A percentile compares a stretch with the other conserved stretches of the same genome.
Evolutionary conservation across 2,113 vertebrate genomes (phyloP).

Genomic region (Pangasianodon gigas): DNA sequence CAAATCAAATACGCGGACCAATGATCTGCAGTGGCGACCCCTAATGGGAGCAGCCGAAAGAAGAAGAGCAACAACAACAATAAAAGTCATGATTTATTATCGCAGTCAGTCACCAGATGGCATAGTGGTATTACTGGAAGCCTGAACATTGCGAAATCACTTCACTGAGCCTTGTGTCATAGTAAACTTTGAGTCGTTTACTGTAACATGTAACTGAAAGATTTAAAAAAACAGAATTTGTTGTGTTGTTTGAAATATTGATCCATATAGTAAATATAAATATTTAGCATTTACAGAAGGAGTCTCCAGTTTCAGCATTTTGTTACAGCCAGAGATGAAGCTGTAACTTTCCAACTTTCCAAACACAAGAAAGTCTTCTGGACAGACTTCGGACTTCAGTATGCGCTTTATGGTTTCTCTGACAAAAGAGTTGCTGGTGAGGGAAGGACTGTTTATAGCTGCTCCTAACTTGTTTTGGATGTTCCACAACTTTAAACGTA

Average conservation of each 20-base stretch:
- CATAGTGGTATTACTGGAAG: neutral
- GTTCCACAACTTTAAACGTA: neutral
- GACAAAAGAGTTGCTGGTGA: neutral
- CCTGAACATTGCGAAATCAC: neutral
- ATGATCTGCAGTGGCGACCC: no score
- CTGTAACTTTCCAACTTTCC: neutral
- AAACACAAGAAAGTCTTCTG: neutral
- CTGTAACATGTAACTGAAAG: neutral
- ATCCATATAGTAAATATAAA: neutral
- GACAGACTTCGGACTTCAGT: neutral
- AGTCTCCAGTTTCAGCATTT: neutral
- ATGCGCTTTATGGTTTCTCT: neutral
- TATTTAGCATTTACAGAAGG: neutral
- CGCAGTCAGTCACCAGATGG: conserved; percentile 14
- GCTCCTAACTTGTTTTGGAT: neutral
- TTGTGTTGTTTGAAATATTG: neutral
- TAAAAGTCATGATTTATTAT: neutral
- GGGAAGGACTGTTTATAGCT: neutral
- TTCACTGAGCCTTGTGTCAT: neutral
- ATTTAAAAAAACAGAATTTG: neutral
- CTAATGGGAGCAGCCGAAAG: no score
- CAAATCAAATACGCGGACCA: no score
- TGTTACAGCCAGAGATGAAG: neutral
- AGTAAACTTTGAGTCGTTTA: neutral
- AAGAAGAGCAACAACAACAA: no score